phyloP scores from a whole-genome alignment of 2,113 vertebrate genomes.

The Patagioenas fasciata region DNA sequence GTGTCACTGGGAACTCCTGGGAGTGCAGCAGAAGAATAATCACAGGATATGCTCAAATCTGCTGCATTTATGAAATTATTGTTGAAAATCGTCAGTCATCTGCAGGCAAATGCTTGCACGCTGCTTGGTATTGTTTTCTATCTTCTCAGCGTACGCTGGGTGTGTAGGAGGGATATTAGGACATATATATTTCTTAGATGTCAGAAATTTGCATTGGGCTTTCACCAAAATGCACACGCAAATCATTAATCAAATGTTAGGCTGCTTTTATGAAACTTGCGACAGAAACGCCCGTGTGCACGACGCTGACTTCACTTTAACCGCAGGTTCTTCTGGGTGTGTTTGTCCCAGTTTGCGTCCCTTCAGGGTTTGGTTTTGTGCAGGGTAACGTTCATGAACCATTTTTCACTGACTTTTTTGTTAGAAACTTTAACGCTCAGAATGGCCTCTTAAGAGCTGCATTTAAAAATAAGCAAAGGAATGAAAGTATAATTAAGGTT shows the following conservation, averaged over 20 bases:
- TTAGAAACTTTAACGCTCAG: neutral
- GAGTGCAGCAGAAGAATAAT: neutral
- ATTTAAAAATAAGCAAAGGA: neutral
- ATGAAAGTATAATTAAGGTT: neutral
- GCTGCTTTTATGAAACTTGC: neutral
- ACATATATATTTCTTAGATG: fast-evolving
- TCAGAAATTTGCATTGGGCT: neutral
- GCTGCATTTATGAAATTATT: neutral
- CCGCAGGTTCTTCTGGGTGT: fast-evolving
- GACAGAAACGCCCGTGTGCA: fast-evolving
- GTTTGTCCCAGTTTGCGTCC: neutral
- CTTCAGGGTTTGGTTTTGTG: neutral
- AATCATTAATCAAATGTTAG: neutral
- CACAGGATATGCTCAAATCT: neutral
- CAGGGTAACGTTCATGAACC: neutral
- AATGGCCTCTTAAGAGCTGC: neutral
- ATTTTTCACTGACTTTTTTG: neutral
- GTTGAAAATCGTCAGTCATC: constrained; percentile 33
- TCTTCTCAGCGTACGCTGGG: neutral
- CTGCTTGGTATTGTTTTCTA: neutral
- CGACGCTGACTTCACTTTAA: neutral
- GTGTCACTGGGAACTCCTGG: neutral
- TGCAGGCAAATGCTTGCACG: neutral
- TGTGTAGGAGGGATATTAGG: neutral
- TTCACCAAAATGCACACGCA: neutral